Conservation (phyloP, 2,113 vertebrate species). For the Brachypteracias leptosomus region DNA sequence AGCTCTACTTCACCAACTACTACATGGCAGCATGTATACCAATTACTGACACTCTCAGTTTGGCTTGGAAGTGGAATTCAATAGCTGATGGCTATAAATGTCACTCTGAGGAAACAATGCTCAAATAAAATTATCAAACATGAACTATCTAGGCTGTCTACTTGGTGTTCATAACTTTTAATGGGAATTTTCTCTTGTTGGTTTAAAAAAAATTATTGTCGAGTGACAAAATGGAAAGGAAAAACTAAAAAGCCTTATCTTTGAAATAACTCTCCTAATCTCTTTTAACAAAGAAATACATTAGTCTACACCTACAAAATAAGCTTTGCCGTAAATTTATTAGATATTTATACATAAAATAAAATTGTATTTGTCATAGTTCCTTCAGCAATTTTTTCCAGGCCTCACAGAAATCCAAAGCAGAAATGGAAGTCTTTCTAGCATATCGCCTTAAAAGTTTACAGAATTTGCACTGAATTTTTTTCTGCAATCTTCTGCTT, state of each 20-base stretch:
- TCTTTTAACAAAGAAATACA: not conserved
- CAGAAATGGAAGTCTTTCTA: not conserved
- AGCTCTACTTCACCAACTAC: not conserved
- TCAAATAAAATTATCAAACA: not conserved
- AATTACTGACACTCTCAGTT: not conserved
- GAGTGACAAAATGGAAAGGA: not conserved
- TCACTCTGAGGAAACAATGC: not conserved
- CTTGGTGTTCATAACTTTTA: not conserved
- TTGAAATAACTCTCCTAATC: not conserved
- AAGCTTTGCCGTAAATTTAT: not conserved
- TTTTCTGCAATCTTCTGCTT: not conserved
- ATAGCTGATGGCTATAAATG: conserved; percentile 21
- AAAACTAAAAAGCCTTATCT: not conserved
- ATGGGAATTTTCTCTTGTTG: not conserved
- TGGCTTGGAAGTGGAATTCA: conserved; percentile 1
- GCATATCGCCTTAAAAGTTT: not conserved
- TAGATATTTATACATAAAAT: not conserved
- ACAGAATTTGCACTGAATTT: not conserved
- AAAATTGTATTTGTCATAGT: not conserved
- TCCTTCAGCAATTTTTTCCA: not conserved
- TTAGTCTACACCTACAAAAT: not conserved
- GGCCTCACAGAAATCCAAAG: not conserved
- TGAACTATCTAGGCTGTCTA: not conserved
- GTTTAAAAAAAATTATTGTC: not conserved
- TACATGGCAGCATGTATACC: not conserved